Evolutionary conservation across 2,888 invertebrate genomes (phyloP), one percentile per base, ranked within the genome.

Genomic region (Dasypogon diadema): DNA sequence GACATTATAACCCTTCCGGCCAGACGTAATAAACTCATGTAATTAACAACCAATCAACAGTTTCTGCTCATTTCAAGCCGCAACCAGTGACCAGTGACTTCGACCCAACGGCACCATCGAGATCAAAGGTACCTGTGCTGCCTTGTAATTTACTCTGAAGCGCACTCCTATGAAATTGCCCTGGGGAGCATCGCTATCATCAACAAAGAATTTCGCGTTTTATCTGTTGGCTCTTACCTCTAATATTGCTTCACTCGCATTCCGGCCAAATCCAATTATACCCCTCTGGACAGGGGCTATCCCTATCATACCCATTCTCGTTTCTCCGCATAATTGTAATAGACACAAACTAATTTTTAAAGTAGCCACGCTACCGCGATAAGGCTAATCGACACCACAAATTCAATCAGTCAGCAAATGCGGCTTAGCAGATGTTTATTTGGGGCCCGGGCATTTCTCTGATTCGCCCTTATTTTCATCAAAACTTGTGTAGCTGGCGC

Each of bases 31-130:
- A 70, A 70, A 70, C 51, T 54, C 34, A 6, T 18, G 30, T 70
- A 74, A 74, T 74, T 74, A 58, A 60, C 58, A 74, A 74, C 42
- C 74, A 74, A 58, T 74, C 60, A 58, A 46, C 48, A 74, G 58
- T 60, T 48, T 60, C 34, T 22, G 51, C 21, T 37, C 18, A 12
- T 54, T 30, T 54, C 51, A 14, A 48, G 65, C 22, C 6, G 21
- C 21, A 10, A 54, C 18, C 18, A 21, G 54, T 54, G 10, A 26
- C 21, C 21, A 16, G 18, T 21, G 2, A 12, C 21, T 26, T 24
- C 5, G 22, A 14, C 14, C 24, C 14, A 65, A 68, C 48, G 65
- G 65, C 48, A 68, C n/a, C 22, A 22, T n/a, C 30, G 18, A 70
- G 46, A 70, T 70, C 70, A 70, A 70, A 70, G 70, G 34, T 70